Conservation (phyloP, 1,140 invertebrate genomes). For the Neodiprion lecontei region DNA sequence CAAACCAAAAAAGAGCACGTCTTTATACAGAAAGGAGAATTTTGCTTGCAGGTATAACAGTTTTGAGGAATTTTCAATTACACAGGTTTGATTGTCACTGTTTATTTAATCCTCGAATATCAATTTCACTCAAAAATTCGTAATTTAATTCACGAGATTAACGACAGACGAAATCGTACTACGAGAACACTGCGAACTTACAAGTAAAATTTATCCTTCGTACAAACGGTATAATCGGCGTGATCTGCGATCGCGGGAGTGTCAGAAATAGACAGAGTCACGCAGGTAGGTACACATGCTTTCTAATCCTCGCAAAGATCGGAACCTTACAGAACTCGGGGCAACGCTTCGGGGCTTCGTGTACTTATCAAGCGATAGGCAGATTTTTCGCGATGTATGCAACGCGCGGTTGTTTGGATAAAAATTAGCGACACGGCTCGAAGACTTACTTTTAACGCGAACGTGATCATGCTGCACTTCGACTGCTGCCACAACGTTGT, state of each 20-base stretch:
- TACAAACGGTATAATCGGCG: background rate
- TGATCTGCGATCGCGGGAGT: background rate
- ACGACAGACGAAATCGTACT: background rate
- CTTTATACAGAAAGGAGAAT: too few species aligned
- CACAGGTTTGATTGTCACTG: too few species aligned
- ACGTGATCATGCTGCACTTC: background rate
- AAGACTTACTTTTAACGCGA: conserved; percentile 12
- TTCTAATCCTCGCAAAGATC: background rate
- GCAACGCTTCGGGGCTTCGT: background rate
- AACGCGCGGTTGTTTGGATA: too few species aligned
- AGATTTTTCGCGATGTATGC: too few species aligned
- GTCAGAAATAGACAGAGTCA: background rate
- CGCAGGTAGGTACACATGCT: background rate
- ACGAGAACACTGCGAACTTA: background rate
- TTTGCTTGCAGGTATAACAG: too few species aligned
- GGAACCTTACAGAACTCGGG: background rate
- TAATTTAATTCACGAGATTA: too few species aligned
- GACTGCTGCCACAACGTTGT: background rate
- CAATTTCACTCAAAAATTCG: too few species aligned
- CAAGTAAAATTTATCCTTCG: background rate
- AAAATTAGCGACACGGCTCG: background rate
- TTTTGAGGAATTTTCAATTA: too few species aligned
- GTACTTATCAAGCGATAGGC: background rate
- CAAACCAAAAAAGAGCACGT: too few species aligned
- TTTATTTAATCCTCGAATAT: too few species aligned